phyloP scores from a whole-genome alignment of 2,888 invertebrate genomes.

The Xylota sylvarum region DNA sequence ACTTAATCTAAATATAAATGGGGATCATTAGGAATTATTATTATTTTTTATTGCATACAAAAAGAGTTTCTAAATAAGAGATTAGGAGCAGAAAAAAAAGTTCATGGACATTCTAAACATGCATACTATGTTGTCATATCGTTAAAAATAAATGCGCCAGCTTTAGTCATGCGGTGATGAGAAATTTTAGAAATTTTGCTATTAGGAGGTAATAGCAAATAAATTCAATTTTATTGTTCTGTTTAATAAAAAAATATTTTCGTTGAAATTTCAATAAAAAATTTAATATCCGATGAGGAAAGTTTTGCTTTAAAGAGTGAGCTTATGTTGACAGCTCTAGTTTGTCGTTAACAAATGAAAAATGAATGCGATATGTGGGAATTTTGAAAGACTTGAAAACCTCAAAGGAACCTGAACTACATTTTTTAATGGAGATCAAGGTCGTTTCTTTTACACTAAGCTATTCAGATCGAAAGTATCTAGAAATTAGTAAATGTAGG shows the following conservation, averaged over 20 bases:
- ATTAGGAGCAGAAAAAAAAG: neutral
- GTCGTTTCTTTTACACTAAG: too few relatives aligned
- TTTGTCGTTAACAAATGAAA: neutral
- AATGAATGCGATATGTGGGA: too few relatives aligned
- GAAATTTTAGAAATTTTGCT: neutral
- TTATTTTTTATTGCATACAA: constrained; percentile 16
- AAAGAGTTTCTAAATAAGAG: neutral
- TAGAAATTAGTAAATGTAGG: too few relatives aligned
- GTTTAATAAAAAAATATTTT: neutral
- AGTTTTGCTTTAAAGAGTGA: neutral
- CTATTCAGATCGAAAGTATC: too few relatives aligned
- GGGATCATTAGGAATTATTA: constrained; percentile 1
- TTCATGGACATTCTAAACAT: constrained; percentile 7
- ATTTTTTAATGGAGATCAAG: too few relatives aligned
- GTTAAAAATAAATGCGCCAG: constrained; percentile 40
- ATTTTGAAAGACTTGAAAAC: too few relatives aligned
- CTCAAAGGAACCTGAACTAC: too few relatives aligned
- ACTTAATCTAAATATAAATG: constrained; percentile 33
- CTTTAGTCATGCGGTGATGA: constrained; percentile 11
- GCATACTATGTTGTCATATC: constrained; percentile 39
- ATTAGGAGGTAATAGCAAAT: neutral
- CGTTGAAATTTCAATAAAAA: neutral
- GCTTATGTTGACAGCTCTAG: neutral
- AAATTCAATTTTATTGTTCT: constrained; percentile 22
- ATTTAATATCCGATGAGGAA: neutral